These are phyloP conservation scores for Burhinus bistriatus DNA, from an alignment of 2,113 vertebrate genomes.

Conservation along the genomic window DNA sequence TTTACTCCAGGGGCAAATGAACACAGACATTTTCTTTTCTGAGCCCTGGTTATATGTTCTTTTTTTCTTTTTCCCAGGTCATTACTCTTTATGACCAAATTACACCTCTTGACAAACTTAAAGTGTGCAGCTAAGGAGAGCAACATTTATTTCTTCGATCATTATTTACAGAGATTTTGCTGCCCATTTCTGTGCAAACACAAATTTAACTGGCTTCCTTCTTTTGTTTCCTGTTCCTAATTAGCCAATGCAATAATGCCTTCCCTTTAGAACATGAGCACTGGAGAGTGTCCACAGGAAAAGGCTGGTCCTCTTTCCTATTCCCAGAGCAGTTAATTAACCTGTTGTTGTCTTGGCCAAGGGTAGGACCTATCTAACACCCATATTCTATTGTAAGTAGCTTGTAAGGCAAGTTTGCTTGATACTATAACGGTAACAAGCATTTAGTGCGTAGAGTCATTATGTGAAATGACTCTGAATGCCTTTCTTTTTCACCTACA, in stretches of 20 bases:
- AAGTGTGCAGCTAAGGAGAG: not conserved
- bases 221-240: conserved; percentile 19
- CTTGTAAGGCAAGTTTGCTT: not conserved
- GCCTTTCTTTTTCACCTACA: not conserved
- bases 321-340: not conserved
- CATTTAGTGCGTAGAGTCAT: not conserved
- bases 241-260: not conserved
- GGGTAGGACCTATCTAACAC: not conserved
- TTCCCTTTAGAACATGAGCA: not conserved
- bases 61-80: not conserved
- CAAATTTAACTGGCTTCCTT: not conserved
- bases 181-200: not conserved
- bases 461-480: not conserved
- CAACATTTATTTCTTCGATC: not conserved
- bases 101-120: not conserved
- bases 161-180: not conserved
- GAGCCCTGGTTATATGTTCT: not conserved
- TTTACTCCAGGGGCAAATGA: not conserved
- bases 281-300: not conserved
- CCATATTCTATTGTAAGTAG: not conserved
- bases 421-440: not conserved
- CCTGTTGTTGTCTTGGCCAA: not conserved
- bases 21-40: not conserved
- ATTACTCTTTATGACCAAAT: not conserved
- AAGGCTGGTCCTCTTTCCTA: not conserved